Conservation (phyloP, 1,140 invertebrate species). For the Drosophila carrolli region DNA sequence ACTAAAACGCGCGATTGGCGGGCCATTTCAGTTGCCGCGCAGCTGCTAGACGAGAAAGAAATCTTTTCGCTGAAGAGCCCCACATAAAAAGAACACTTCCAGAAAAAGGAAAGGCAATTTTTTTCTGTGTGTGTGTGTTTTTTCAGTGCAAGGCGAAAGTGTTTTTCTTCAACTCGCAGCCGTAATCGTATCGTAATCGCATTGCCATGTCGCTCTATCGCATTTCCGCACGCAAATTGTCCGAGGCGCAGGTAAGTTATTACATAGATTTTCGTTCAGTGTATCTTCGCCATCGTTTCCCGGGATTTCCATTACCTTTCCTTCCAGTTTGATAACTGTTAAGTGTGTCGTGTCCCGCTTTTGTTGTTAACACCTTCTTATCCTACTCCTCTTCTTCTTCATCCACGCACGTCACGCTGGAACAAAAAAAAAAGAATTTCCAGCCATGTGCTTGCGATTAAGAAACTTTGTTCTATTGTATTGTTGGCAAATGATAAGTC, state of each 20-base stretch:
- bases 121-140: slow-evolving; percentile 76
- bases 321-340: slow-evolving; percentile 20
- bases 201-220: slow-evolving; percentile 72
- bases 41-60: slow-evolving; percentile 64
- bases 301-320: neutral
- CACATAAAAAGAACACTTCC: slow-evolving; percentile 67
- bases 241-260: slow-evolving; percentile 78
- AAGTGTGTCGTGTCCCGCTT: slow-evolving; percentile 36
- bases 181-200: slow-evolving; percentile 29
- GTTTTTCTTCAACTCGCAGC: slow-evolving; percentile 53
- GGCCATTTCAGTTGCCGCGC: slow-evolving; percentile 70
- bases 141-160: slow-evolving; percentile 58
- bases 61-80: slow-evolving; percentile 29
- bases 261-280: neutral
- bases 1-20: slow-evolving; percentile 24
- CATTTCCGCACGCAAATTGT: slow-evolving; percentile 78
- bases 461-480: slow-evolving; percentile 41
- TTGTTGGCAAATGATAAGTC: slow-evolving; percentile 48
- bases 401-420: slow-evolving; percentile 53
- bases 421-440: slow-evolving; percentile 30
- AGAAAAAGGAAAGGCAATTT: slow-evolving; percentile 69
- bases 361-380: slow-evolving; percentile 28
- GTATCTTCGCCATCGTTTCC: slow-evolving; percentile 1
- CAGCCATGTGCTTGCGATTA: slow-evolving; percentile 74
- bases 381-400: slow-evolving; percentile 13